Conservation (phyloP, 2,113 vertebrate species). For the Muntiacus reevesi region DNA sequence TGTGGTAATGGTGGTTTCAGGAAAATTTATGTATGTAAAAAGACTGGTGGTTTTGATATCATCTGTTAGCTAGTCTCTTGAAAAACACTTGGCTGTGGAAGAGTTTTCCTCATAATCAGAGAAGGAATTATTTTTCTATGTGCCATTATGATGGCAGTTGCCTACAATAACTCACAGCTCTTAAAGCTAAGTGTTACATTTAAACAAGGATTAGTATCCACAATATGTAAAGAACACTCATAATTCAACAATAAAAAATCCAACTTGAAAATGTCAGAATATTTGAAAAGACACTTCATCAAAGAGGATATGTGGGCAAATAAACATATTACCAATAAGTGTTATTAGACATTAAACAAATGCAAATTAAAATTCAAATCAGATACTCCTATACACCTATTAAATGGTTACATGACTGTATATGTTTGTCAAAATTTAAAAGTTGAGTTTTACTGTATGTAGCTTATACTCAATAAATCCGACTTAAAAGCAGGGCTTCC, state of each 20-base stretch:
- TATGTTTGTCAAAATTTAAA: background rate
- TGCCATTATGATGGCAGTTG: background rate
- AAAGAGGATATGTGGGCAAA: constrained; percentile 7
- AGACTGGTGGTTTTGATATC: background rate
- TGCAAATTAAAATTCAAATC: background rate
- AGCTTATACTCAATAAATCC: background rate
- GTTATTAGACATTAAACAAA: constrained; percentile 22
- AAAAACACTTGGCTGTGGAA: background rate
- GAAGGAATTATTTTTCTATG: background rate
- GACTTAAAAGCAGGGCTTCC: background rate
- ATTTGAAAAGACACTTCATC: background rate
- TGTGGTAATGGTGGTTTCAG: background rate
- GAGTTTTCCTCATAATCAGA: background rate
- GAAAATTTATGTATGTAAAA: constrained; percentile 10
- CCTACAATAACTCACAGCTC: background rate
- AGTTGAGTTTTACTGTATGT: background rate
- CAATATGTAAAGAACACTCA: background rate
- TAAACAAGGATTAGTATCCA: background rate
- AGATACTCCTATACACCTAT: background rate
- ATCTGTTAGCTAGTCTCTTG: background rate
- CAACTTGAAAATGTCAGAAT: background rate
- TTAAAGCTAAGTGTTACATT: background rate
- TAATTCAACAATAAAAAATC: constrained; percentile 4
- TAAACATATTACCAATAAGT: background rate
- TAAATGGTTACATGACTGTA: background rate